Percentiles rank a stretch among this genome's conserved stretches.
Evolutionary conservation across 2,797 vertebrate genomes (phyloP).

Genomic region (Pangasius krempfi): DNA sequence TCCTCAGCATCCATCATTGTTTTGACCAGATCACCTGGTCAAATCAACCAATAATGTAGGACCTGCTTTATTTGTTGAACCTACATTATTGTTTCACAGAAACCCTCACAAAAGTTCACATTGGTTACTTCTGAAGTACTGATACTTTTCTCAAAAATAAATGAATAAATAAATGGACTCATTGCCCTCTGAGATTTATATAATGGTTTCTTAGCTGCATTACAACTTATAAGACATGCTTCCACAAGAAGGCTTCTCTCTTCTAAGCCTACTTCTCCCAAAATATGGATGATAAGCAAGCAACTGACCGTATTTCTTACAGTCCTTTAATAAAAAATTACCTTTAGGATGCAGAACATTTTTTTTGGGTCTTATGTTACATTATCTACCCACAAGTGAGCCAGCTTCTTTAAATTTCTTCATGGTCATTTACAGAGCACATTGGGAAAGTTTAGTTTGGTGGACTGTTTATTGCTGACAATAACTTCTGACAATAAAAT

Average conservation of each 20-base stretch:
- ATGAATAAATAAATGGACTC: background rate
- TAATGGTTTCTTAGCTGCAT: background rate
- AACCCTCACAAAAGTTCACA: background rate
- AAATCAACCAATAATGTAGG: background rate
- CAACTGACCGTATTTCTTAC: background rate
- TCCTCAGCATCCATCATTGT: background rate
- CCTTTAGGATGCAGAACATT: background rate
- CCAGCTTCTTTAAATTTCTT: background rate
- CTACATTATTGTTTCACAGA: background rate
- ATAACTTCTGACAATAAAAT: background rate
- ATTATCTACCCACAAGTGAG: background rate
- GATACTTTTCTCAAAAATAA: background rate
- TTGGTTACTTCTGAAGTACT: background rate
- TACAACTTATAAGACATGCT: background rate
- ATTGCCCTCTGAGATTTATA: background rate
- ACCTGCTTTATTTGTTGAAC: background rate
- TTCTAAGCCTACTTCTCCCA: too few species aligned
- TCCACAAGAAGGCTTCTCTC: too few species aligned
- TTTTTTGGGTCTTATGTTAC: background rate
- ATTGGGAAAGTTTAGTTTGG: background rate
- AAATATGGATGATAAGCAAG: too few species aligned
- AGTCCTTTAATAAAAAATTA: background rate
- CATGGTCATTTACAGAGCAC: background rate
- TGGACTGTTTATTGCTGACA: background rate
- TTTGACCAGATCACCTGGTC: background rate